phyloP scores from a whole-genome alignment of 2,888 invertebrate genomes.

The Luperina testacea region DNA sequence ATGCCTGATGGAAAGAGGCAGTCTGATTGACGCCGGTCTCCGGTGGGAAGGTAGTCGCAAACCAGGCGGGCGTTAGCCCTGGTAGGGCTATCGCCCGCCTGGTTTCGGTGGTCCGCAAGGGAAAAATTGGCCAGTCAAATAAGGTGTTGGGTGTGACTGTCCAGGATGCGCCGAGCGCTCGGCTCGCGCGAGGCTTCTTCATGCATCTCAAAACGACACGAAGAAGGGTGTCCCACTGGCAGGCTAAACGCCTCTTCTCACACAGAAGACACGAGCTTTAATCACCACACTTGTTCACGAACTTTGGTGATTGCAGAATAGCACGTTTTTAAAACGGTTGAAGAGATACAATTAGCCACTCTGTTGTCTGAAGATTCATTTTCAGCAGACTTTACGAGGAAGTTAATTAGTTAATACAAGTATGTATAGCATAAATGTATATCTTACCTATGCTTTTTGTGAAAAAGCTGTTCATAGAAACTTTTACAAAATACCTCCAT shows the following conservation, averaged over 20 bases:
- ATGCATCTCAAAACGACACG: neutral
- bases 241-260: neutral
- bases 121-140: no score
- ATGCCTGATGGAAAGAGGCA: no score
- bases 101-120: no score
- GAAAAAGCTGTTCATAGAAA: constrained; percentile 14
- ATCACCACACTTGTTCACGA: neutral
- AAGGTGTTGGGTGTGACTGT: no score
- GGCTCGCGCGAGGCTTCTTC: no score
- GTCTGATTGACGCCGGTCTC: no score
- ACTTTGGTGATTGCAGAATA: neutral
- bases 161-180: no score
- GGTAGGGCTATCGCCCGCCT: no score
- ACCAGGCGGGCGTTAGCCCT: no score
- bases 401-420: no score
- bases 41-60: no score
- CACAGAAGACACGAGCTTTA: neutral
- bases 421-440: neutral
- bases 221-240: neutral
- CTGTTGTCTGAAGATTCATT: neutral
- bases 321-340: neutral
- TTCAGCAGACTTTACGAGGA: neutral
- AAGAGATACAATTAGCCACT: neutral
- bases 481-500: constrained; percentile 33
- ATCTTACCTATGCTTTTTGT: neutral